Evolutionary conservation across 1,140 invertebrate genomes (phyloP).

Genomic region (Scaptodrosophila lebanonensis): DNA sequence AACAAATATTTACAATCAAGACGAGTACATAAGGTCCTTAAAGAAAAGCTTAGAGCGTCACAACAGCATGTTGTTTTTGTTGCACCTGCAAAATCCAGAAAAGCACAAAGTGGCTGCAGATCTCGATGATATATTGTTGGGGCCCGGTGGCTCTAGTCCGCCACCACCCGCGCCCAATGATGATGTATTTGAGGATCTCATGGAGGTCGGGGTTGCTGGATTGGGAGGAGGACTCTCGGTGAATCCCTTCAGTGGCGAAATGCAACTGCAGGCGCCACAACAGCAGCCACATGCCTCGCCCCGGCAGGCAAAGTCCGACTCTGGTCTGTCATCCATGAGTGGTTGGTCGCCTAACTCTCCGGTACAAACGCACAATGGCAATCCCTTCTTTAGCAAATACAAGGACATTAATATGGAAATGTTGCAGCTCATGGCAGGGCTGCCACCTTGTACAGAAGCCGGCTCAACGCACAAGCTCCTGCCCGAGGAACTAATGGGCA

Average conservation of each 20-base stretch:
- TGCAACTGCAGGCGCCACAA: not conserved
- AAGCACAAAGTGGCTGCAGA: conserved; percentile 30
- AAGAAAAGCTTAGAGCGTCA: conserved; percentile 68
- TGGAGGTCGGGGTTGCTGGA: no score
- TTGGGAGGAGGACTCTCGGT: no score
- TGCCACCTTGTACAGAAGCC: not conserved
- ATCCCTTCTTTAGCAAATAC: conserved; percentile 24
- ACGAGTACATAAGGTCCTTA: conserved; percentile 72
- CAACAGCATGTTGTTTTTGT: conserved; percentile 72
- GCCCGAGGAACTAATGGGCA: no score
- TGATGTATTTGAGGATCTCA: conserved; percentile 13
- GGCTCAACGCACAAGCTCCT: no score
- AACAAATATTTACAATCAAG: conserved; percentile 62
- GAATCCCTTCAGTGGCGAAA: conserved; percentile 37
- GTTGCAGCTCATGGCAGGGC: conserved; percentile 16
- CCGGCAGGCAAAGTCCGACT: conserved; percentile 86
- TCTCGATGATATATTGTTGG: conserved; percentile 45
- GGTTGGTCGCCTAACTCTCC: conserved; percentile 88
- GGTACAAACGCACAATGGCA: conserved; percentile 7
- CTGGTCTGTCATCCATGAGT: conserved; percentile 90
- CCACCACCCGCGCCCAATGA: conserved; percentile 86
- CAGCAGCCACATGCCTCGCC: conserved; percentile 76
- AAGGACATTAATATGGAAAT: conserved; percentile 19
- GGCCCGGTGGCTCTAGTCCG: conserved; percentile 81
- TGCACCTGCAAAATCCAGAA: conserved; percentile 73